Evolutionary conservation across 2,888 invertebrate genomes (phyloP).

Genomic region (Thymelicus lineola): DNA sequence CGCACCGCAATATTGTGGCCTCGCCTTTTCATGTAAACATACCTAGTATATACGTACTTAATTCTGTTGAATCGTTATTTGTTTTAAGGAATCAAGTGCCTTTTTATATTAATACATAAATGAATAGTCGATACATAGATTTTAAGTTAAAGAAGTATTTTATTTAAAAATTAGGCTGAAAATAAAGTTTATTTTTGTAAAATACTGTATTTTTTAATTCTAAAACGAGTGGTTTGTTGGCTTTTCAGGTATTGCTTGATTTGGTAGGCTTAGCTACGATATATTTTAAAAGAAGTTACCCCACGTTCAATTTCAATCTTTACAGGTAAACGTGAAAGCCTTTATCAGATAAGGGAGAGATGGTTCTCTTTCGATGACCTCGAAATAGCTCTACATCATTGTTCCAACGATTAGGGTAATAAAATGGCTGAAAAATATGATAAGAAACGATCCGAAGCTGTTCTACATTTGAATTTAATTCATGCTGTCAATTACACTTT

Average conservation of each 20-base stretch:
- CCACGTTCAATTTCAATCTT: slow-evolving; percentile 21
- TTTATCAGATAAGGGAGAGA: slow-evolving; percentile 42
- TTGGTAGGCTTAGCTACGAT: background rate
- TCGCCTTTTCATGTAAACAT: no score
- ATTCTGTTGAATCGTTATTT: background rate
- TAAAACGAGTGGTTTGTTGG: background rate
- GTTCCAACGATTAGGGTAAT: slow-evolving; percentile 66
- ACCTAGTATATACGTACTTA: no score
- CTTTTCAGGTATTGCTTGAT: background rate
- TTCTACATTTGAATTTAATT: no score
- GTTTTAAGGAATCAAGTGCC: background rate
- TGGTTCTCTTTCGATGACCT: slow-evolving; percentile 74
- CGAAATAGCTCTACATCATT: slow-evolving; percentile 73
- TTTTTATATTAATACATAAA: background rate
- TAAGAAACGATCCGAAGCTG: no score
- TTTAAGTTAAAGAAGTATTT: no score
- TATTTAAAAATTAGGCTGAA: background rate
- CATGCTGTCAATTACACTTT: no score
- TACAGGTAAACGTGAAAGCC: slow-evolving; percentile 49
- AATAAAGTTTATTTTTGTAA: slow-evolving; percentile 20
- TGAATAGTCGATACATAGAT: no score
- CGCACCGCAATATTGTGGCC: no score
- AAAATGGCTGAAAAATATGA: background rate
- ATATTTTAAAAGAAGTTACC: no score
- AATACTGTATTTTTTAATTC: background rate